Conservation (phyloP, 2,113 vertebrate genomes). For the Antigone vipio region DNA sequence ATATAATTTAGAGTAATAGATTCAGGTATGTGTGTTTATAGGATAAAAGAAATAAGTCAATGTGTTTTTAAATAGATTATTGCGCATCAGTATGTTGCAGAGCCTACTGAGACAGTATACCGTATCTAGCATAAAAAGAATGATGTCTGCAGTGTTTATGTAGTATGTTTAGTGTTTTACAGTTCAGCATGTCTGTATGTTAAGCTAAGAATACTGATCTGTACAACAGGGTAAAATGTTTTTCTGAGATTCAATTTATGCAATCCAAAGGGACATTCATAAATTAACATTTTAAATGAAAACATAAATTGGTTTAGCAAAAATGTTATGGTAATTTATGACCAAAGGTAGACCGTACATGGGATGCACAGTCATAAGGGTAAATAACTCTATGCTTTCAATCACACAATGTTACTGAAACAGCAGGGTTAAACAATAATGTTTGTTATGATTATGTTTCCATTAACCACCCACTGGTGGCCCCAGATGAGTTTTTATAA, state of each 20-base stretch:
- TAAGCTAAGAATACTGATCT: neutral
- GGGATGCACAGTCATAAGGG: neutral
- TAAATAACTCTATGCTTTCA: conserved; percentile 19
- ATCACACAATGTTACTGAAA: neutral
- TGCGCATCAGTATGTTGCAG: neutral
- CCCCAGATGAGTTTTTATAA: conserved; percentile 14
- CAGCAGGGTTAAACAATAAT: conserved; percentile 33
- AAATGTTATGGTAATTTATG: neutral
- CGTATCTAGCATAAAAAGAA: neutral
- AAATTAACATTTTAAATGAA: neutral
- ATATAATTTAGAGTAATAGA: neutral
- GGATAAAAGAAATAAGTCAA: neutral
- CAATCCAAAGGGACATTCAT: neutral
- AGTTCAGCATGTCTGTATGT: neutral
- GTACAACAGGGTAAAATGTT: neutral
- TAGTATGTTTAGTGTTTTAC: neutral
- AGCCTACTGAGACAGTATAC: neutral
- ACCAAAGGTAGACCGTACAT: neutral
- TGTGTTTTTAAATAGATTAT: neutral
- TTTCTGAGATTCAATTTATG: neutral
- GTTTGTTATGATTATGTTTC: conserved; percentile 26
- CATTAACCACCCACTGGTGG: conserved; percentile 24
- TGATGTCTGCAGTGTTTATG: neutral
- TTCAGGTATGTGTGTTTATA: neutral
- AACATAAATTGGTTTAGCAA: neutral